Evolutionary conservation across 2,888 invertebrate genomes (phyloP).

Genomic region (Helicoverpa assulta): DNA sequence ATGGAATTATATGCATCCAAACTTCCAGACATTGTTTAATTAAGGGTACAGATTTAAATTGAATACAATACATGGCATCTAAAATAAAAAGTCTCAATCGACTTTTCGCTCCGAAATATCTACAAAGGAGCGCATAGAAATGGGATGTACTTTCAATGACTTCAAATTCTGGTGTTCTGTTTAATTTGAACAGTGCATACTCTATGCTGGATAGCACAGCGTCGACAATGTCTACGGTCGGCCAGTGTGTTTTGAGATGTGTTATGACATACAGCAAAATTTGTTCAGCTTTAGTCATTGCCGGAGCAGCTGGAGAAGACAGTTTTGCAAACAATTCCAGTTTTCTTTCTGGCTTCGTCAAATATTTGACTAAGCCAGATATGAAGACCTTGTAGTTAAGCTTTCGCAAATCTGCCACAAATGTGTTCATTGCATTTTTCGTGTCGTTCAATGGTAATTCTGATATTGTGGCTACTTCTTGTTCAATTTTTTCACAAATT

Average conservation of each 20-base stretch:
- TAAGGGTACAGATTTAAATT: constrained; percentile 80
- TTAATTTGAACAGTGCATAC: constrained; percentile 79
- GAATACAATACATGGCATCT: constrained; percentile 86
- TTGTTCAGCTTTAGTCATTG: constrained; percentile 83
- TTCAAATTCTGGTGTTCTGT: constrained; percentile 78
- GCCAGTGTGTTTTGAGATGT: constrained; percentile 65
- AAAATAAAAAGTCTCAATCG: constrained; percentile 81
- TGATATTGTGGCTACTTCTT: constrained; percentile 67
- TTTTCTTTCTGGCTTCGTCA: constrained; percentile 76
- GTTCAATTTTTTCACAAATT: constrained; percentile 72
- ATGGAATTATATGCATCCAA: constrained; percentile 82
- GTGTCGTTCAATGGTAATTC: constrained; percentile 65
- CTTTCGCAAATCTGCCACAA: constrained; percentile 73
- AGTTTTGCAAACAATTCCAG: constrained; percentile 75
- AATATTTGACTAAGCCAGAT: constrained; percentile 74
- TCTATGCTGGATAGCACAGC: constrained; percentile 77
- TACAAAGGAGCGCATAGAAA: constrained; percentile 84
- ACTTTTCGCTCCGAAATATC: constrained; percentile 75
- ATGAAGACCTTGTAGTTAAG: constrained; percentile 73
- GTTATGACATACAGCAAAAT: constrained; percentile 77
- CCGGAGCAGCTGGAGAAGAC: constrained; percentile 71
- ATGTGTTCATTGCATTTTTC: constrained; percentile 69
- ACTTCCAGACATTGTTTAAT: constrained; percentile 83
- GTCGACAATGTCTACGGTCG: constrained; percentile 68
- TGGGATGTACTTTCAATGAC: constrained; percentile 81